Base-by-base conservation (phyloP, 2,888 invertebrate species). In the Epistrophella euchroma region DNA sequence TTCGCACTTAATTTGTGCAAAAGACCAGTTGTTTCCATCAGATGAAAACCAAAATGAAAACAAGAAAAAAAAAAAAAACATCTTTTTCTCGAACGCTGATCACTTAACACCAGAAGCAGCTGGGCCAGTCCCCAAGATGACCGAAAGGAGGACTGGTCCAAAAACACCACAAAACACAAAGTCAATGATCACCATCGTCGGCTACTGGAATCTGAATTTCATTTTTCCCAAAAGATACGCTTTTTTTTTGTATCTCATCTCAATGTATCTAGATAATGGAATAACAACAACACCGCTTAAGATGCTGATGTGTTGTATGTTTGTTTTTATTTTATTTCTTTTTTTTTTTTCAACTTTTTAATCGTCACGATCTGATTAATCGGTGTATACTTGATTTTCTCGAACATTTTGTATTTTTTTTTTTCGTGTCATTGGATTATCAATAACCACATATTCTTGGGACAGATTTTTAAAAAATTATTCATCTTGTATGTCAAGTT, bases 131-230 rank as follows among this genome's bases (percentile, higher is more conserved):
- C 28, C 47, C 72, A 72, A 71, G 56, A 43, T 55, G 37, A 52
- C 68, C 25, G 25, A n/a, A n/a, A n/a, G 15, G 45, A 66, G 10
- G 66, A 66, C 66, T 64, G 66, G 47, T 47, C 37, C 37, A 50
- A 25, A 52, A 25, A 37, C 7, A 47, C 9, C 7, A 58, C 45
- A 55, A 17, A 55, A 70, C 60, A 73, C 68, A 76, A 85, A 79
- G 75, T 70, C 85, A 81, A 52, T 77, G 85, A 81, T 85, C 81
- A 50, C 37, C 64, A 82, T 66, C 71, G 79, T 73, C 72, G 62
- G 85, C 85, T 85, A 85, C 85, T 77, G 85, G 85, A 81, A 85
- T 81, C 75, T 56, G 76, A 76, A 75, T 75, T 82, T 72, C 58
- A 58, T 73, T 75, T 75, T 68, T 7, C 43, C 25, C 22, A 43